Base-by-base conservation (phyloP, 2,888 invertebrate species). In the Orthosia incerta region DNA sequence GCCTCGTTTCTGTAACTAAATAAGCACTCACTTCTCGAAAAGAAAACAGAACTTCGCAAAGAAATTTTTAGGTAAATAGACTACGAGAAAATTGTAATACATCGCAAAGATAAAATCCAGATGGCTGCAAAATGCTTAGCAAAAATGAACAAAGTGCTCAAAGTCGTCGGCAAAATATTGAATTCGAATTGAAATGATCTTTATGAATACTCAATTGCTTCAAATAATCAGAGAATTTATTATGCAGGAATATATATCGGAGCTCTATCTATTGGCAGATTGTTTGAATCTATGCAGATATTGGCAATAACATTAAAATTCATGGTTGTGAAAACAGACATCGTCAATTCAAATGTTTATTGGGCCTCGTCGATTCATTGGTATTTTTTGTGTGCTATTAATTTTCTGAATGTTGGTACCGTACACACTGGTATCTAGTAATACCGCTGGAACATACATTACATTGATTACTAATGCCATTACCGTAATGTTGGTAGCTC, bases 1-100 rank as follows among this genome's bases (percentile, higher is more conserved):
- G 90, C 88, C 89, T 90, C 91, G 89, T 91, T 91, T 88, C 89
- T 88, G 85, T 91, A 92, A 93, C 91, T 90, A 92, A 93, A 91
- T 91, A 90, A 91, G 87, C 83, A 89, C 91, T 90, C 89, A 86
- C 82, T 88, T 85, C 77, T 82, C 83, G 84, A 88, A 90, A 90
- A 87, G 89, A 92, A 93, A 93, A 92, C 92, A 92, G 89, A 90
- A 89, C 88, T 88, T 85, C 81, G 82, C 80, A 82, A 86, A 85
- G 82, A 83, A 89, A 87, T 90, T 89, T 90, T 88, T 87, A 87
- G 88, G 87, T 91, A 92, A 92, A 91, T 89, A 91, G 86, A 89
- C 84, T 88, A 83, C 82, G 84, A 89, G 88, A 90, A 92, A 91
- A 91, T 91, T 91, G 89, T 90, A 88, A 91, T 89, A 90, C 88